Conservation (phyloP, 2,113 vertebrate species). For the Cervus canadensis region DNA sequence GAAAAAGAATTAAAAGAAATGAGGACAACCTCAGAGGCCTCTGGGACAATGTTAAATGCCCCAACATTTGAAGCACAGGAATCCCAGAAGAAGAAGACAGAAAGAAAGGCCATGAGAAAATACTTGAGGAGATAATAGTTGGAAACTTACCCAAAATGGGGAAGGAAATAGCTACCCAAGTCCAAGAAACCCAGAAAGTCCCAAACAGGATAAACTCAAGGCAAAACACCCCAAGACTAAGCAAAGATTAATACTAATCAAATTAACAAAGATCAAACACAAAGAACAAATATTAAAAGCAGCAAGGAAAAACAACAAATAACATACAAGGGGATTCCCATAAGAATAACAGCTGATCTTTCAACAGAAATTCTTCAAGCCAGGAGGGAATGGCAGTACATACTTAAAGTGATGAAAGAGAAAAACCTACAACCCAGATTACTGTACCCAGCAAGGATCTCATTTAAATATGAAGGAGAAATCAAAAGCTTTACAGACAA, state of each 20-base stretch:
- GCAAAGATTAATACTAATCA: background rate
- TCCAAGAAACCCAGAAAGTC: background rate
- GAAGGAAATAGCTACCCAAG: background rate
- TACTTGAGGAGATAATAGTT: background rate
- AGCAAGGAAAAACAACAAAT: background rate
- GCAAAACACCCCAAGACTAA: background rate
- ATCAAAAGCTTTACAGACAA: background rate
- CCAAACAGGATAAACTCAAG: background rate
- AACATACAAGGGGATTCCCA: background rate
- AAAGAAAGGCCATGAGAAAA: background rate
- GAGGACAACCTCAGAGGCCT: background rate
- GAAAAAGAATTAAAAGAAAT: background rate
- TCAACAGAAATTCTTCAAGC: background rate
- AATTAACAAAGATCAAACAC: background rate
- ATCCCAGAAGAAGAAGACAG: background rate
- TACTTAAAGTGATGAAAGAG: background rate
- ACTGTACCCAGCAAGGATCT: background rate
- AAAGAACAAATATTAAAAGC: background rate
- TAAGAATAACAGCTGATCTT: background rate
- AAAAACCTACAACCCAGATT: background rate
- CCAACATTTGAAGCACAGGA: background rate
- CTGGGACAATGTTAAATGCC: background rate
- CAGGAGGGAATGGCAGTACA: background rate
- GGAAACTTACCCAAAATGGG: background rate
- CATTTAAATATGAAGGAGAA: background rate